Evolutionary conservation across 1,140 invertebrate species (phyloP).

Genomic region (Scylla paramamosain): DNA sequence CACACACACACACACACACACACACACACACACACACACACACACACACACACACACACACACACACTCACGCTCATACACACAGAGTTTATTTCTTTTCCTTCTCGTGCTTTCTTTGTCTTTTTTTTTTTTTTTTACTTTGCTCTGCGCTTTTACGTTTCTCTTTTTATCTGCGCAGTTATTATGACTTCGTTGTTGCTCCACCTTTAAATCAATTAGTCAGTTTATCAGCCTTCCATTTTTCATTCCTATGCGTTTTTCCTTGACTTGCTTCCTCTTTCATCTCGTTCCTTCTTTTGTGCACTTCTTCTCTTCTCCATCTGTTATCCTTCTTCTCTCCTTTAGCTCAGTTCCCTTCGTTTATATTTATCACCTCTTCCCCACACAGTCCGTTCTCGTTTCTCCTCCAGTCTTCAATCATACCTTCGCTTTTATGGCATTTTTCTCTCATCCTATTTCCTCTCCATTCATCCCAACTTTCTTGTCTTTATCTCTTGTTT

Average conservation of each 20-base stretch:
- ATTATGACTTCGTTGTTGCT: no score
- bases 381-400: no score
- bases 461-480: not conserved
- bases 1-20: constrained; percentile 29
- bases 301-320: not conserved
- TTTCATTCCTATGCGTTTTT: no score
- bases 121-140: not conserved
- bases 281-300: no score
- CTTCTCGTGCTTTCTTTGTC: no score
- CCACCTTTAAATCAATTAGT: no score
- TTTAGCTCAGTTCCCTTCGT: not conserved
- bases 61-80: not conserved
- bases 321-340: not conserved
- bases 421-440: no score
- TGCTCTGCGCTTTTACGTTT: no score
- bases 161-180: no score
- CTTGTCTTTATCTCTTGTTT: not conserved
- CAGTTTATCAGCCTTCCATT: no score
- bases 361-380: not conserved
- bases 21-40: not conserved
- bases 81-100: not conserved
- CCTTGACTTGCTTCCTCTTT: not conserved
- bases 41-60: not conserved
- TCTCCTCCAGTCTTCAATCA: no score
- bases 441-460: no score